These are phyloP conservation scores for Sweltsa coloradensis DNA, from an alignment of 1,140 invertebrate species.

Conservation along the genomic window DNA sequence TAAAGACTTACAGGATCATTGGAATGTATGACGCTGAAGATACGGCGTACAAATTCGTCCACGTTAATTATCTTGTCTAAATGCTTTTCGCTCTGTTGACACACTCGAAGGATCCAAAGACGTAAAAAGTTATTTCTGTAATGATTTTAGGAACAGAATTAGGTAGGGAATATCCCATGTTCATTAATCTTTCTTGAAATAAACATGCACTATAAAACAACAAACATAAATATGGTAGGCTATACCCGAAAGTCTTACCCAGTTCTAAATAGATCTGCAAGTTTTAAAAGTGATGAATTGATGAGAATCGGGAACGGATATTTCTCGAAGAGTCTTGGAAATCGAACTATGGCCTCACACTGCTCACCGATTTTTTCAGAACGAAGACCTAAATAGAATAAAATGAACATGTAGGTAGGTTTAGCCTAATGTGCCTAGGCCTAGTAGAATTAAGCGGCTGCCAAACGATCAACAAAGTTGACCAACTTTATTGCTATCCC, in stretches of 20 bases:
- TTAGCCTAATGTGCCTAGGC: background rate
- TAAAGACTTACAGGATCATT: constrained; percentile 74
- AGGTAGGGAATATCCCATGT: background rate
- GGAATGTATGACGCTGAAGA: constrained; percentile 92
- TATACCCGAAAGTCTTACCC: constrained; percentile 39
- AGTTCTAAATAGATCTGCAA: constrained; percentile 87
- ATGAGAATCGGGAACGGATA: constrained; percentile 97
- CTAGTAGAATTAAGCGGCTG: background rate
- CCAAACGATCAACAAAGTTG: too few relatives aligned
- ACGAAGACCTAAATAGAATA: constrained; percentile 55
- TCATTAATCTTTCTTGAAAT: background rate
- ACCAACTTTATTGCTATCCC: too few relatives aligned
- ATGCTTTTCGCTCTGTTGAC: constrained; percentile 91
- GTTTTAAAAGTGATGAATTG: constrained; percentile 88
- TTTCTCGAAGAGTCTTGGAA: constrained; percentile 88
- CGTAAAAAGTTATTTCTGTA: constrained; percentile 76
- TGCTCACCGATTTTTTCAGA: constrained; percentile 87
- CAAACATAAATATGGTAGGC: background rate
- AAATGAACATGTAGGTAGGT: constrained; percentile 6
- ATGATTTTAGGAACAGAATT: constrained; percentile 5
- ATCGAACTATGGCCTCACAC: constrained; percentile 91
- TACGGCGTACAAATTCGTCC: constrained; percentile 85
- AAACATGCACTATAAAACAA: background rate
- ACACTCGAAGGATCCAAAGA: constrained; percentile 85
- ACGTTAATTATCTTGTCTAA: constrained; percentile 93